phyloP scores from a whole-genome alignment of 1,140 invertebrate genomes.

The Chrysopa pallens region DNA sequence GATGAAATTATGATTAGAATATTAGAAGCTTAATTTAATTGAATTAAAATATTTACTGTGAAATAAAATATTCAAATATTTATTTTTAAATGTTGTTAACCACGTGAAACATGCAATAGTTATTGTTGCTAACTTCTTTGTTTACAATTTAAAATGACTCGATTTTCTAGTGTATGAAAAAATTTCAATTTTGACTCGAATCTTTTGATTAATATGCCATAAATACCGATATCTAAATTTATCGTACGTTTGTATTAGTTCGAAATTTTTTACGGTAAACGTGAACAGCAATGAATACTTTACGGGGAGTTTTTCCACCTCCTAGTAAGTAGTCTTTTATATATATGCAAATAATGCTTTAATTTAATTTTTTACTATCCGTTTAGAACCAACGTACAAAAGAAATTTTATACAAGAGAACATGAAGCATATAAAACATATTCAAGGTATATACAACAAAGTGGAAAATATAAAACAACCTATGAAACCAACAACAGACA shows the following conservation, averaged over 20 bases:
- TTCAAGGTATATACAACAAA: constrained; percentile 27
- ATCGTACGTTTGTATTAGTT: not conserved
- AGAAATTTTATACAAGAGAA: constrained; percentile 37
- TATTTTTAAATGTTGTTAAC: too few relatives aligned
- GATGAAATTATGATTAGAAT: too few relatives aligned
- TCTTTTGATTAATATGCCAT: too few relatives aligned
- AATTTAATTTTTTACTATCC: constrained; percentile 3
- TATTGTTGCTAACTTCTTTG: not conserved
- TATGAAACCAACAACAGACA: not conserved
- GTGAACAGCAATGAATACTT: constrained; percentile 22
- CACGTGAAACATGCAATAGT: too few relatives aligned
- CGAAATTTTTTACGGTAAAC: not conserved
- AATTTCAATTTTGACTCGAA: not conserved
- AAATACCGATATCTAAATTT: too few relatives aligned
- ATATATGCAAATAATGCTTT: not conserved
- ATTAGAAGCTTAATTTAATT: too few relatives aligned
- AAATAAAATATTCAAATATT: too few relatives aligned
- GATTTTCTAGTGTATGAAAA: not conserved
- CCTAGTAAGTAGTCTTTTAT: constrained; percentile 26
- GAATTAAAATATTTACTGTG: too few relatives aligned
- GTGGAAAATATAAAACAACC: constrained; percentile 11
- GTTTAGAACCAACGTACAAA: constrained; percentile 30
- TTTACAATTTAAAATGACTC: not conserved
- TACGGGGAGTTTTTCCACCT: constrained; percentile 34
- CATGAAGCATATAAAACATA: constrained; percentile 30